Evolutionary conservation across 2,113 vertebrate species (phyloP).

Genomic region (Bettongia penicillata): DNA sequence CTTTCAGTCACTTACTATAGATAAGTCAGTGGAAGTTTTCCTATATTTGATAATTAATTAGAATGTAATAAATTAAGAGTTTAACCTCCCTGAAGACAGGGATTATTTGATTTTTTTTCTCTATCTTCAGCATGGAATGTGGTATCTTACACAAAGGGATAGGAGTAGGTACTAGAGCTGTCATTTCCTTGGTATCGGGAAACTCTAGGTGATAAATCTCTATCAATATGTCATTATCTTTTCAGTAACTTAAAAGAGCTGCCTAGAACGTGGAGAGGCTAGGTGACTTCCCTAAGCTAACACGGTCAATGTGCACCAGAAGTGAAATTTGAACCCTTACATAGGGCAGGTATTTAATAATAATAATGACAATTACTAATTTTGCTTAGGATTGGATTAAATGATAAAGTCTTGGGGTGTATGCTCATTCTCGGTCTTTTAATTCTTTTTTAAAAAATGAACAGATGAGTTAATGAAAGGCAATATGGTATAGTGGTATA

Average conservation of each 20-base stretch:
- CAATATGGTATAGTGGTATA: no score
- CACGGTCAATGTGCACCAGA: not conserved
- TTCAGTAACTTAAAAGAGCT: not conserved
- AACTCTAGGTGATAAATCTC: not conserved
- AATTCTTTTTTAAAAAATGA: no score
- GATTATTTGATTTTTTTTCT: not conserved
- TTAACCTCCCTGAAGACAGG: constrained; percentile 3
- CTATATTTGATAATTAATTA: constrained; percentile 8
- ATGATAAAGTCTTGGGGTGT: no score
- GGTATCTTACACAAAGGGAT: not conserved
- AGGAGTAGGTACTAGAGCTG: not conserved
- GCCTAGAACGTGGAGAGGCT: not conserved
- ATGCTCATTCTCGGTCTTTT: no score
- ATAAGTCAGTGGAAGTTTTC: constrained; percentile 40
- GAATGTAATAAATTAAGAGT: not conserved
- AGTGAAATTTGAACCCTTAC: not conserved
- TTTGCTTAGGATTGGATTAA: no score
- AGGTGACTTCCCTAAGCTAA: not conserved
- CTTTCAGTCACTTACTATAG: constrained; percentile 6
- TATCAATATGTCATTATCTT: not conserved
- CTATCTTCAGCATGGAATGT: not conserved
- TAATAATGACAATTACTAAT: no score
- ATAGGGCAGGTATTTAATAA: no score
- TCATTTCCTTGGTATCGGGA: not conserved
- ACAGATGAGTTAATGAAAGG: no score